phyloP scores from a whole-genome alignment of 2,888 invertebrate genomes.

The Ophion ventricosus region DNA sequence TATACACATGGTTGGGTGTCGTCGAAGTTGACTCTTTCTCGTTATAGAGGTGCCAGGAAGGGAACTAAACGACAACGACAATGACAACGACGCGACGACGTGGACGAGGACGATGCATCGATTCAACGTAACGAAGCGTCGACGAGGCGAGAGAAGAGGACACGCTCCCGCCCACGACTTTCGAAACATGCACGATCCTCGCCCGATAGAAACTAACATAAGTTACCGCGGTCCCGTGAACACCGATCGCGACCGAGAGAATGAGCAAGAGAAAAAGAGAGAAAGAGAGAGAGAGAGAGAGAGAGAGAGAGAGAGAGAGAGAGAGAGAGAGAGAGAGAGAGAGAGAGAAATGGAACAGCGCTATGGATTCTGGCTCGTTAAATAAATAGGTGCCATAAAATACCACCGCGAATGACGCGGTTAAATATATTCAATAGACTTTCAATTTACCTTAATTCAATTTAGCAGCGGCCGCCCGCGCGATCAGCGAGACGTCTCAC shows the following conservation, averaged over 20 bases:
- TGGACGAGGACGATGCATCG: slow-evolving; percentile 56
- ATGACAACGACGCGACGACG: background rate
- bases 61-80: background rate
- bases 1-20: slow-evolving; percentile 32
- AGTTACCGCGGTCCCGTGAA: slow-evolving; percentile 65
- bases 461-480: slow-evolving; percentile 51
- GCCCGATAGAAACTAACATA: slow-evolving; percentile 67
- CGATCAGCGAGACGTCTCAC: slow-evolving; percentile 19
- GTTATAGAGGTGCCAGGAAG: slow-evolving; percentile 47
- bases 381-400: slow-evolving; percentile 66
- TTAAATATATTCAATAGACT: slow-evolving; percentile 67
- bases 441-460: slow-evolving; percentile 66
- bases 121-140: slow-evolving; percentile 68
- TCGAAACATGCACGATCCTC: slow-evolving; percentile 67
- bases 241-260: slow-evolving; percentile 45
- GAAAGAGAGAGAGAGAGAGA: background rate
- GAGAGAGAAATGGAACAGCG: slow-evolving; percentile 48
- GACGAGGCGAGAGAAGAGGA: slow-evolving; percentile 39
- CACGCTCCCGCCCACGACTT: slow-evolving; percentile 68
- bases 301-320: slow-evolving; percentile 16
- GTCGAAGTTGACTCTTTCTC: slow-evolving; percentile 64
- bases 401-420: slow-evolving; percentile 61
- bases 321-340: background rate
- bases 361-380: slow-evolving; percentile 60
- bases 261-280: slow-evolving; percentile 20